phyloP scores from a whole-genome alignment of 1,140 invertebrate species.

The Nephila pilipes region DNA sequence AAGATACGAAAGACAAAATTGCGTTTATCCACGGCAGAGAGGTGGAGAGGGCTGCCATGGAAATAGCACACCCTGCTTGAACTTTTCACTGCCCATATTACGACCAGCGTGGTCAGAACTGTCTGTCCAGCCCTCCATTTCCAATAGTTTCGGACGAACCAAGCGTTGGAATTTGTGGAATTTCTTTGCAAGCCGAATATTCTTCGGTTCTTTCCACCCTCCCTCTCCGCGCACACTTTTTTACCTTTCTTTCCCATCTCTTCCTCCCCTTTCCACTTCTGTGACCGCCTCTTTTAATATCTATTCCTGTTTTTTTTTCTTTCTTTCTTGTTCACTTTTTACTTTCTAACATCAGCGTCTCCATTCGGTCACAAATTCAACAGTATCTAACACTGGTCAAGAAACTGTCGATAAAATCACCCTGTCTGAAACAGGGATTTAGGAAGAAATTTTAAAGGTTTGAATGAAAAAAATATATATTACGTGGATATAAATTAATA shows the following conservation, averaged over 20 bases:
- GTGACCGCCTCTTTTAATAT: conserved; percentile 75
- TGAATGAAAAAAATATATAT: too few relatives aligned
- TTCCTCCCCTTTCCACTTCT: background rate
- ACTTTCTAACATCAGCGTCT: background rate
- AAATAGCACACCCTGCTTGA: conserved; percentile 64
- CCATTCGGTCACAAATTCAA: too few relatives aligned
- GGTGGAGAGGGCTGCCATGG: conserved; percentile 68
- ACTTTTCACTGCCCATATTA: conserved; percentile 77
- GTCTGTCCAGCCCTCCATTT: conserved; percentile 71
- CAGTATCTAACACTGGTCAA: too few relatives aligned
- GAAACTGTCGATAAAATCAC: too few relatives aligned
- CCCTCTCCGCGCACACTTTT: conserved; percentile 15
- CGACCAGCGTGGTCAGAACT: conserved; percentile 52
- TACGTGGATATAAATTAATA: too few relatives aligned
- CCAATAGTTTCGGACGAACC: conserved; percentile 75
- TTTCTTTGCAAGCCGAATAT: conserved; percentile 76
- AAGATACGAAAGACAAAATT: conserved; percentile 72
- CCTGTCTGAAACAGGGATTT: too few relatives aligned
- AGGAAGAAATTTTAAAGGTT: too few relatives aligned
- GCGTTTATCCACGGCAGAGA: conserved; percentile 57
- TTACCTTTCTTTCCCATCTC: conserved; percentile 6
- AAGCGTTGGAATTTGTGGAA: conserved; percentile 74
- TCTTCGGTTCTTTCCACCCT: conserved; percentile 44
- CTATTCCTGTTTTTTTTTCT: conserved; percentile 65
- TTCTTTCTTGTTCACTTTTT: conserved; percentile 63